Conservation (phyloP, 2,797 vertebrate species). For the Apodemus agrarius region DNA sequence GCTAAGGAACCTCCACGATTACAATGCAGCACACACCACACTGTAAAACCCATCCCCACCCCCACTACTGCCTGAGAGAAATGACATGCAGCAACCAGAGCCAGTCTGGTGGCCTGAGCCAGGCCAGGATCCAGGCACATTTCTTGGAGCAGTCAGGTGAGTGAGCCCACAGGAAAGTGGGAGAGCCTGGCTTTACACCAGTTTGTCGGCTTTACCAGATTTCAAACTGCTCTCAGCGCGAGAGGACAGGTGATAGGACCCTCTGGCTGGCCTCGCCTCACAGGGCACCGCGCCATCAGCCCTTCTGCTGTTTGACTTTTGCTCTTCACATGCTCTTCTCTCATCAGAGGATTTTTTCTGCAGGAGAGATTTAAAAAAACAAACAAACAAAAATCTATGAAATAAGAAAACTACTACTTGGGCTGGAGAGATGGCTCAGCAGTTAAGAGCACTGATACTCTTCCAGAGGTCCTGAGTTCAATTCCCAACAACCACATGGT, state of each 20-base stretch:
- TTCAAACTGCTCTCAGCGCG: conserved; percentile 71
- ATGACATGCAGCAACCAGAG: not conserved
- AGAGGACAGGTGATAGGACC: conserved; percentile 55
- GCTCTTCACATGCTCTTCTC: conserved; percentile 78
- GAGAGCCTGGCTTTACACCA: not conserved
- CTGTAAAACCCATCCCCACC: not conserved
- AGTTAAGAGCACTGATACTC: too few species aligned
- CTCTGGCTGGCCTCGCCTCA: conserved; percentile 60
- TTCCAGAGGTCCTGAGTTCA: too few species aligned
- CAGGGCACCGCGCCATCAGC: conserved; percentile 61
- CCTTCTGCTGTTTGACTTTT: conserved; percentile 77
- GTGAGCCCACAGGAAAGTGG: not conserved
- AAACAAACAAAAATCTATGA: conserved; percentile 64
- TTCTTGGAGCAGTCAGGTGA: not conserved
- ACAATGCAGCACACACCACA: not conserved
- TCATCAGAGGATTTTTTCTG: conserved; percentile 80
- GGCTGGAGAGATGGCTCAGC: too few species aligned
- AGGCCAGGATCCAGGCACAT: not conserved
- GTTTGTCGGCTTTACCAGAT: conserved; percentile 78
- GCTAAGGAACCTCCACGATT: not conserved
- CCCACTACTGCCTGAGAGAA: not conserved
- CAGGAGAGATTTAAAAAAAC: conserved; percentile 74
- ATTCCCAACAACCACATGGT: too few species aligned
- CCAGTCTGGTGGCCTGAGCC: not conserved
- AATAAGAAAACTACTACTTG: conserved; percentile 40